Percentiles rank a stretch among this genome's conserved stretches.
Evolutionary conservation across 1,140 invertebrate species (phyloP).

Genomic region (Philopotamus ludificatus): DNA sequence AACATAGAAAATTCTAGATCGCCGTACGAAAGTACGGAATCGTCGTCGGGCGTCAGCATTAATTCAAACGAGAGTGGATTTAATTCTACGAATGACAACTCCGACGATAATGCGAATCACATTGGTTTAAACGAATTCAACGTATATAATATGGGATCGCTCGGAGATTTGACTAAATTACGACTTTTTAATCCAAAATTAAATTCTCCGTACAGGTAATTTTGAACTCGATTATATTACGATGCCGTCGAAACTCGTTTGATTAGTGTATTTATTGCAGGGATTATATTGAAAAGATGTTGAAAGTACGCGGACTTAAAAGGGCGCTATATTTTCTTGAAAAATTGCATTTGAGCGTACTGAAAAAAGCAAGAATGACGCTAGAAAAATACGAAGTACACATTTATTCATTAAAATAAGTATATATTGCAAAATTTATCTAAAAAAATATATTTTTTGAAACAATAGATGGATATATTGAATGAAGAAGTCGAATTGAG

Average conservation of each 20-base stretch:
- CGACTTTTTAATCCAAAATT: conserved; percentile 49
- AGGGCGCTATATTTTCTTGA: conserved; percentile 76
- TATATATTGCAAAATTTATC: background rate
- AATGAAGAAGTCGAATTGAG: conserved; percentile 10
- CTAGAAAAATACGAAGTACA: conserved; percentile 60
- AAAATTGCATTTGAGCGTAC: conserved; percentile 64
- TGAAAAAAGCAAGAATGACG: conserved; percentile 69
- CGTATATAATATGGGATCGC: conserved; percentile 48
- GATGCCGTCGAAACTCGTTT: background rate
- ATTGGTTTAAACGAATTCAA: conserved; percentile 11
- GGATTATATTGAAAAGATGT: conserved; percentile 81
- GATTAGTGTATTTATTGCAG: conserved; percentile 48
- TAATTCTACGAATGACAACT: conserved; percentile 30
- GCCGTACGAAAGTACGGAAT: conserved; percentile 39
- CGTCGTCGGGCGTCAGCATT: conserved; percentile 29
- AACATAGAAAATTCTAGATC: conserved; percentile 25
- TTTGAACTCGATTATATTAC: conserved; percentile 3
- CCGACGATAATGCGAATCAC: conserved; percentile 13
- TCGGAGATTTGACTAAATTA: conserved; percentile 47
- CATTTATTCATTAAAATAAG: too few species aligned
- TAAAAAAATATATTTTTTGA: too few species aligned
- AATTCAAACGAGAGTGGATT: conserved; percentile 39
- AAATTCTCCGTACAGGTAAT: conserved; percentile 58
- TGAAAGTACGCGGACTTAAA: conserved; percentile 80
- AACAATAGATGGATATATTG: conserved; percentile 23